Evolutionary conservation across 2,113 vertebrate genomes (phyloP).

Genomic region (Lycaon pictus): DNA sequence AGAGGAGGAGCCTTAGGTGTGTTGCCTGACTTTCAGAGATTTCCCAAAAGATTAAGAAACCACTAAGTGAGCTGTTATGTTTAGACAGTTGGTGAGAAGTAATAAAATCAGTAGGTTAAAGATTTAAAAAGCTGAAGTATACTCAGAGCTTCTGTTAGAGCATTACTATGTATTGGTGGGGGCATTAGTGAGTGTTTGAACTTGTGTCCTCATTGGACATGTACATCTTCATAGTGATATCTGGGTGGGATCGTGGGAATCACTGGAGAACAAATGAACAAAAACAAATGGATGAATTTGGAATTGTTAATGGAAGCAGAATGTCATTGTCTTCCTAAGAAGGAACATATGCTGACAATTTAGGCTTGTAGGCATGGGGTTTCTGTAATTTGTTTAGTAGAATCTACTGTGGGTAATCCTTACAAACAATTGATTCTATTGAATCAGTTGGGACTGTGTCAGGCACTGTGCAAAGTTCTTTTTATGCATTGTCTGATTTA

Average conservation of each 20-base stretch:
- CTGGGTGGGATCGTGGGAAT: slow-evolving; percentile 23
- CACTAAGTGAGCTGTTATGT: not conserved
- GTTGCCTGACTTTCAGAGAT: not conserved
- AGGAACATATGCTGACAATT: slow-evolving; percentile 39
- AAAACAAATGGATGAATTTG: slow-evolving; percentile 33
- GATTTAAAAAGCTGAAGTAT: not conserved
- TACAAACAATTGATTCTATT: not conserved
- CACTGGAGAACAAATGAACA: slow-evolving; percentile 2
- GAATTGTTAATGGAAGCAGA: slow-evolving; percentile 51
- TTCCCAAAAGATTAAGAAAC: not conserved
- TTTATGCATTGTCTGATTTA: not conserved
- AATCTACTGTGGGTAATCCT: not conserved
- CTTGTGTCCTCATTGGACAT: not conserved
- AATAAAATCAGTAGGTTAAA: not conserved
- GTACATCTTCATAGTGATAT: not conserved
- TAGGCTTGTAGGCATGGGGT: not conserved
- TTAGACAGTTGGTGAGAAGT: not conserved
- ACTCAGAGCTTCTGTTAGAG: not conserved
- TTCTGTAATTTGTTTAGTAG: slow-evolving; percentile 16
- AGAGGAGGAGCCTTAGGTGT: not conserved
- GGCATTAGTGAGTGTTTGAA: not conserved
- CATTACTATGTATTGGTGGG: not conserved
- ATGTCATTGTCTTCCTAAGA: slow-evolving; percentile 24
- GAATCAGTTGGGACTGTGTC: not conserved
- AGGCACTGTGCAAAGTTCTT: not conserved